A percentile compares a stretch with the other conserved stretches of the same genome.
phyloP scores from a whole-genome alignment of 2,113 vertebrate genomes.

The Chascanopsetta lugubris region DNA sequence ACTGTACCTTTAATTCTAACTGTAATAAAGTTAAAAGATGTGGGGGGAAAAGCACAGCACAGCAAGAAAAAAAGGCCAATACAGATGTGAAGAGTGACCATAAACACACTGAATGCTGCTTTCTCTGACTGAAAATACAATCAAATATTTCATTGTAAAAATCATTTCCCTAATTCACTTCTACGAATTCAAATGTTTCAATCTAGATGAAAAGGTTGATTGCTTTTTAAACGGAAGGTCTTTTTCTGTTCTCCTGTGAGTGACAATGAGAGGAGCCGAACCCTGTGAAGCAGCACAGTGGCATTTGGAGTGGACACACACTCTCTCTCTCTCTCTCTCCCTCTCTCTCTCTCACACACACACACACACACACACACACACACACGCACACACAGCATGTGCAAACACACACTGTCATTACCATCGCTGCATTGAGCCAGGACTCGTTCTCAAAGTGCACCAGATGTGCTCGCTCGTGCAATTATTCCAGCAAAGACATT shows the following conservation, averaged over 20 bases:
- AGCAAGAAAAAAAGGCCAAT: not conserved
- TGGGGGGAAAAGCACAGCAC: too few species aligned
- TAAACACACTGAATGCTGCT: not conserved
- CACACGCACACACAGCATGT: slow-evolving; percentile 11
- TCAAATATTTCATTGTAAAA: not conserved
- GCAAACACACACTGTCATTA: slow-evolving; percentile 51
- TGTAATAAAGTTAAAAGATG: too few species aligned
- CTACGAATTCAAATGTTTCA: not conserved
- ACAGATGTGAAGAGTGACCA: not conserved
- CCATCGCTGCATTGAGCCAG: slow-evolving; percentile 58
- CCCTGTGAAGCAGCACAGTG: slow-evolving; percentile 54
- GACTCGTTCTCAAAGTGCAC: slow-evolving; percentile 75
- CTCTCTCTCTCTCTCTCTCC: too few species aligned
- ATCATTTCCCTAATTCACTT: not conserved
- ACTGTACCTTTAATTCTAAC: too few species aligned
- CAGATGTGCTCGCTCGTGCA: slow-evolving; percentile 73
- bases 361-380: slow-evolving; percentile 18
- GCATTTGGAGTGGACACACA: slow-evolving; percentile 69
- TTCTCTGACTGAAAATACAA: not conserved
- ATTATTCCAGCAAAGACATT: slow-evolving; percentile 74
- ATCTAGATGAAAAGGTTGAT: slow-evolving; percentile 12
- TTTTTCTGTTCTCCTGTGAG: slow-evolving; percentile 26
- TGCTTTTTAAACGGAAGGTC: slow-evolving; percentile 8
- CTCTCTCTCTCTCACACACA: slow-evolving; percentile 10
- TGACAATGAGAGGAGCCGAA: slow-evolving; percentile 52